Percentiles rank a stretch among this genome's conserved stretches.
Evolutionary conservation across 1,140 invertebrate species (phyloP).

Genomic region (Polyergus mexicanus): DNA sequence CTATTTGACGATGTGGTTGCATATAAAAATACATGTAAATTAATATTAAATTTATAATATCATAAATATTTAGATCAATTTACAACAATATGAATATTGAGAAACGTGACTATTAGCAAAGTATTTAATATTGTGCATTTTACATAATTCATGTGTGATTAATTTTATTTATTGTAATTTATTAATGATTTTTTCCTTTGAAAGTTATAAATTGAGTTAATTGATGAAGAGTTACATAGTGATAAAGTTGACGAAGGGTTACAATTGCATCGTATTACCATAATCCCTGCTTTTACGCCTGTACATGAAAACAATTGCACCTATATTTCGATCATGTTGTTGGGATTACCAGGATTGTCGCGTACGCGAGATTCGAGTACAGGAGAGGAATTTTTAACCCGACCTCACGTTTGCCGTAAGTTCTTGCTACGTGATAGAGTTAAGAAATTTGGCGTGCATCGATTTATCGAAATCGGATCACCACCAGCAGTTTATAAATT

Average conservation of each 20-base stretch:
- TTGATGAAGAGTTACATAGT: neutral
- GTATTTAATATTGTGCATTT: neutral
- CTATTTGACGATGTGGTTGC: neutral
- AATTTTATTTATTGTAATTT: conserved; percentile 20
- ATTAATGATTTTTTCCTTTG: neutral
- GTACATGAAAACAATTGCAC: conserved; percentile 30
- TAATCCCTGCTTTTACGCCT: neutral
- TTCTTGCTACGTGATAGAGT: conserved; percentile 53
- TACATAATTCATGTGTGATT: neutral
- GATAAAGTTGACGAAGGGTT: neutral
- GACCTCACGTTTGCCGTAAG: conserved; percentile 44
- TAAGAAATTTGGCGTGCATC: conserved; percentile 55
- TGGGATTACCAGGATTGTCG: conserved; percentile 34
- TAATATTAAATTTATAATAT: conserved; percentile 9
- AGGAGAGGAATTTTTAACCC: conserved; percentile 32
- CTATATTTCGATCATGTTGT: conserved; percentile 7
- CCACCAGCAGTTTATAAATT: conserved; percentile 57
- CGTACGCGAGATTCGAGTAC: conserved; percentile 23
- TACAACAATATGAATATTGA: neutral
- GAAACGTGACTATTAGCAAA: neutral
- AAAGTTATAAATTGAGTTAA: neutral
- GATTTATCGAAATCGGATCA: conserved; percentile 50
- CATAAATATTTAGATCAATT: neutral
- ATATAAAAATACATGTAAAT: conserved; percentile 13
- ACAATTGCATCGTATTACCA: neutral